Evolutionary conservation across 2,113 vertebrate genomes (phyloP), one percentile per base, ranked within the genome.

Genomic region (Platycercus adscitus): DNA sequence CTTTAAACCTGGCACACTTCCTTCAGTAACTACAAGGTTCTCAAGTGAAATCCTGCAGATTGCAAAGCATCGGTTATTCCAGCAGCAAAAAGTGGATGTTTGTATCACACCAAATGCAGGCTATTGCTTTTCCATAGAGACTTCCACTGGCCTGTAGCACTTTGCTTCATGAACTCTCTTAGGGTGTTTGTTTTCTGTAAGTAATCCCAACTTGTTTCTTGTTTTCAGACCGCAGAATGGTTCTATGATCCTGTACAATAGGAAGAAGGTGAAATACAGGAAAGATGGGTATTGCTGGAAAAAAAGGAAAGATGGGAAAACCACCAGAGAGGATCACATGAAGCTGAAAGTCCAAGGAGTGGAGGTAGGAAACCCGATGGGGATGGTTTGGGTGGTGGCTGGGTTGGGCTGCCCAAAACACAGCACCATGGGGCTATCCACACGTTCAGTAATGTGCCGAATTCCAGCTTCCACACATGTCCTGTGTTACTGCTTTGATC

Each of bases 261-360:
- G 99, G 98, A 99, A 99, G 99, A 99, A 99, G 97, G 99, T 99
- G 98, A 99, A 99, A 97, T 99, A 99, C 98, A 98, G 99, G 98
- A 99, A 99, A 96, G 99, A 99, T 97, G 99, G 99, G 93, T 99
- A 99, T 98, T 99, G 99, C 98, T 99, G 99, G 99, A 99, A 99
- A 96, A 99, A 99, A 98, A 98, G 99, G 98, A 99, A 99, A 99
- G 99, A 99, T 5, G 99, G 99, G 89, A 99, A 99, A 97, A 99
- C 99, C 76, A 99, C 99, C 76, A 96, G 99, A 89, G 99, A 99
- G 98, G 99, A 99, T 98, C 99, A 99, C 98, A 99, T 99, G 99
- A 99, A 99, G 89, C 98, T 99, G 96, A 99, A 99, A 97, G 99
- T 99, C 96, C 99, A 99, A 98, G 99, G 99, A 97, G 99, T 99